Base-by-base conservation (phyloP, 1,140 invertebrate genomes). In the Sycophila sp. region DNA sequence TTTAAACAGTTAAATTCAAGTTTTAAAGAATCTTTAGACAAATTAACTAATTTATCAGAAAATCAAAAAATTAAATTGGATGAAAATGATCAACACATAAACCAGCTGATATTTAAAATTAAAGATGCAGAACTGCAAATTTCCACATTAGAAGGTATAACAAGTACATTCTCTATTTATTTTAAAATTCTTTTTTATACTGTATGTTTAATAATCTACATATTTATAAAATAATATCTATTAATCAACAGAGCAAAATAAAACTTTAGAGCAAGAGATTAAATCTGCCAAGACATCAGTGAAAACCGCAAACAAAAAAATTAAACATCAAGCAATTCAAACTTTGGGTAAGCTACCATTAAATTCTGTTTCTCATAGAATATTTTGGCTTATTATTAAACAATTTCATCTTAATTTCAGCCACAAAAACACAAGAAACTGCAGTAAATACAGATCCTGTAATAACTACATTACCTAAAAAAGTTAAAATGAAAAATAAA, bases 81-180 rank as follows among this genome's bases (percentile, higher is more conserved):
- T 38, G 75, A 75, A 11, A 74, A 80, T 69, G 59, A 81, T 22
- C 70, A 75, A 19, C 66, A 72, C 30, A 69, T 81, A 19, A 65
- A 76, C 51, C 80, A 83, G 60, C 47, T 81, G 24, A 34, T 53
- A 26, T 78, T 64, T 60, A 81, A 78, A 75, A 60, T 81, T 55
- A 69, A 77, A 42, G 66, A 73, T 6, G 1, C 71, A 7, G 76
- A 81, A 32, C 56, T 69, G 1, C 30, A 73, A 36, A 42, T 74
- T 30, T 53, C 49, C 28, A 2, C 4, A 7, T 28, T 58, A 30
- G 36, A 64, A 58, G 69, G 69, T 70, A 70, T 19, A 59, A 59
- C 15, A 15, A 40, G 13, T 40, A 40, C 4, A 40, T 24, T 59
- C 26, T n/a, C 19, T 11, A 26, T 59, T 40, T 40, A 40, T n/a